Percentiles rank a stretch among this genome's conserved stretches.
Conservation (phyloP, 2,888 invertebrate species). For the Beris chalybata region DNA sequence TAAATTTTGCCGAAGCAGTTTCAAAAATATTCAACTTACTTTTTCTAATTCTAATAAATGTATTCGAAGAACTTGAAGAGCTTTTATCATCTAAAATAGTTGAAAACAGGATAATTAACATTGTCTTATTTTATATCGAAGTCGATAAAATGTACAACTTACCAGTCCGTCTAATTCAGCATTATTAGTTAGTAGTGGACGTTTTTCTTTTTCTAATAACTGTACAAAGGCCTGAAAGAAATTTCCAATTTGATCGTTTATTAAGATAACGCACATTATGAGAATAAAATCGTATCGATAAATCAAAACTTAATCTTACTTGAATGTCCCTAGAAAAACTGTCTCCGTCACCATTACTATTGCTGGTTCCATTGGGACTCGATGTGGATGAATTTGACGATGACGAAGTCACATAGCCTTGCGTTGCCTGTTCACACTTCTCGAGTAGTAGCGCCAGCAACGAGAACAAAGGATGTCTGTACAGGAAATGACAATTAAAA, state of each 20-base stretch:
- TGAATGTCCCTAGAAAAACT: conserved; percentile 44
- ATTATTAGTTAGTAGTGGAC: conserved; percentile 85
- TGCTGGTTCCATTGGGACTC: conserved; percentile 48
- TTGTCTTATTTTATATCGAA: neutral
- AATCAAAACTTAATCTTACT: conserved; percentile 33
- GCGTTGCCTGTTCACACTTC: conserved; percentile 95
- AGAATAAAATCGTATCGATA: conserved; percentile 3
- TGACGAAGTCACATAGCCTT: conserved; percentile 80
- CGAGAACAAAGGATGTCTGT: conserved; percentile 92
- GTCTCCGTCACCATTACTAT: conserved; percentile 41
- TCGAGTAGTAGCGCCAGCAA: conserved; percentile 89
- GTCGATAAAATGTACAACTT: conserved; percentile 48
- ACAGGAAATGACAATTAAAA: conserved; percentile 42
- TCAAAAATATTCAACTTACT: conserved; percentile 38
- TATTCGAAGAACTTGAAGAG: conserved; percentile 87
- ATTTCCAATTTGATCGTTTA: conserved; percentile 7
- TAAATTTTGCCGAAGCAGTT: too few species aligned
- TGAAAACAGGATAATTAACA: neutral
- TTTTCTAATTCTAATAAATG: conserved; percentile 91
- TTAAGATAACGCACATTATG: neutral
- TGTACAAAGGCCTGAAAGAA: conserved; percentile 76
- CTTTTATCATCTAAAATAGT: conserved; percentile 73
- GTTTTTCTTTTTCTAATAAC: conserved; percentile 82
- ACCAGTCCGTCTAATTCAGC: conserved; percentile 94
- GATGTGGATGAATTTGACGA: conserved; percentile 85